phyloP scores from a whole-genome alignment of 2,113 vertebrate species.

The Stigmatopora nigra region DNA sequence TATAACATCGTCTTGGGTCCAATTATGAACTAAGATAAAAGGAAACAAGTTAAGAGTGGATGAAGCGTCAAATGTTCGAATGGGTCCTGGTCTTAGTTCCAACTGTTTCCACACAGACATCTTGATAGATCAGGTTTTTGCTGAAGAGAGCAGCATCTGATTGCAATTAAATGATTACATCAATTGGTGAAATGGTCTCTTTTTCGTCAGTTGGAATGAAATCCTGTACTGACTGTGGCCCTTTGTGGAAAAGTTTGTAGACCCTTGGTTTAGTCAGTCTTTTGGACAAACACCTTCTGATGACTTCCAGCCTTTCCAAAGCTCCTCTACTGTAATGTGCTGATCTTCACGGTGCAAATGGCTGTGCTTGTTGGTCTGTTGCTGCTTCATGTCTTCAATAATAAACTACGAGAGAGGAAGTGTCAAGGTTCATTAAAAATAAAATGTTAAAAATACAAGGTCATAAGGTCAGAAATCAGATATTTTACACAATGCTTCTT shows the following conservation, averaged over 20 bases:
- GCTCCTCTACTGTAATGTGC: conserved; percentile 91
- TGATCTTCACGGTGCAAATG: conserved; percentile 92
- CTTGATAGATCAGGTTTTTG: too few relatives aligned
- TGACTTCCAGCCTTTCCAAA: conserved; percentile 92
- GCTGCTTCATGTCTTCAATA: conserved; percentile 94
- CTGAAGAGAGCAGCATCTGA: too few relatives aligned
- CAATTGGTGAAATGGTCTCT: too few relatives aligned
- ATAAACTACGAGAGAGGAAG: conserved; percentile 70
- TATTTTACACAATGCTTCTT: too few relatives aligned
- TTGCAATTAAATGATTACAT: too few relatives aligned
- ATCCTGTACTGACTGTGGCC: too few relatives aligned
- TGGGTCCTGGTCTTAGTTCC: too few relatives aligned
- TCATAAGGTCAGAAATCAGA: not conserved
- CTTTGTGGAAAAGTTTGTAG: too few relatives aligned
- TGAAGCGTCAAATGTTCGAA: not conserved
- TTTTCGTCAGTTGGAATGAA: too few relatives aligned
- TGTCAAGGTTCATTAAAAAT: not conserved
- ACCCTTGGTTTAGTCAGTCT: not conserved
- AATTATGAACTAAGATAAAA: conserved; percentile 66
- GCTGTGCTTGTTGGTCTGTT: conserved; percentile 86
- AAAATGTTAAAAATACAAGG: not conserved
- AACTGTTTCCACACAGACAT: too few relatives aligned
- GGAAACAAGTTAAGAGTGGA: not conserved
- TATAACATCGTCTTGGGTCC: conserved; percentile 69
- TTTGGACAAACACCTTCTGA: conserved; percentile 77